Evolutionary conservation across 2,888 invertebrate genomes (phyloP).

Genomic region (Meloe dianella): DNA sequence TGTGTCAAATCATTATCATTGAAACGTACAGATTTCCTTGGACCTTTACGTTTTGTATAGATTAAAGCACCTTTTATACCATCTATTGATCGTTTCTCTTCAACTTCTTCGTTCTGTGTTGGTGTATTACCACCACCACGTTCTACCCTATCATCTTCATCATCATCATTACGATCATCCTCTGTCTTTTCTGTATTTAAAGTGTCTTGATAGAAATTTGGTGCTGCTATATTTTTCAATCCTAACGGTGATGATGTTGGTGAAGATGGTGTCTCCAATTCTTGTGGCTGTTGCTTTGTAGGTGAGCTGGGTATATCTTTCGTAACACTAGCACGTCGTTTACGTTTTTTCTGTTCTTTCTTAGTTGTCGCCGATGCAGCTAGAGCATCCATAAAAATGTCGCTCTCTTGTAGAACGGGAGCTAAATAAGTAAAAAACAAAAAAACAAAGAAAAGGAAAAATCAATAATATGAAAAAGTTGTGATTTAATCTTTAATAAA

Average conservation of each 20-base stretch:
- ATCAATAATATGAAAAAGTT: conserved; percentile 8
- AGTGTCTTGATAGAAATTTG: conserved; percentile 91
- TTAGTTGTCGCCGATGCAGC: conserved; percentile 76
- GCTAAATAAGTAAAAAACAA: conserved; percentile 62
- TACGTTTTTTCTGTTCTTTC: conserved; percentile 79
- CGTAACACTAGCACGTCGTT: conserved; percentile 73
- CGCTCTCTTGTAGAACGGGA: conserved; percentile 83
- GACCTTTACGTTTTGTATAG: conserved; percentile 76
- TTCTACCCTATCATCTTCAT: conserved; percentile 39
- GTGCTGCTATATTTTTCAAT: conserved; percentile 64
- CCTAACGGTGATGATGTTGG: conserved; percentile 53
- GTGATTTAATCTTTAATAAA: background rate
- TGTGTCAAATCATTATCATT: conserved; percentile 81
- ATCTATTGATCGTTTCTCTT: conserved; percentile 58
- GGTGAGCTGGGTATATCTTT: conserved; percentile 64
- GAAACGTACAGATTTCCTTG: conserved; percentile 79
- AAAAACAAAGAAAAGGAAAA: conserved; percentile 46
- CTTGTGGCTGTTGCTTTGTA: conserved; percentile 35
- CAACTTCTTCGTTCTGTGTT: conserved; percentile 57
- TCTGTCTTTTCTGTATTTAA: conserved; percentile 63
- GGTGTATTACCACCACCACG: conserved; percentile 33
- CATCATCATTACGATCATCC: conserved; percentile 45
- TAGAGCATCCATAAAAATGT: conserved; percentile 92
- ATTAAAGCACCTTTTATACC: conserved; percentile 78
- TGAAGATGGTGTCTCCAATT: conserved; percentile 46